These are phyloP conservation scores for Notoglanidium macrostoma DNA, from an alignment of 2,797 vertebrate genomes.

Conservation along the genomic window DNA sequence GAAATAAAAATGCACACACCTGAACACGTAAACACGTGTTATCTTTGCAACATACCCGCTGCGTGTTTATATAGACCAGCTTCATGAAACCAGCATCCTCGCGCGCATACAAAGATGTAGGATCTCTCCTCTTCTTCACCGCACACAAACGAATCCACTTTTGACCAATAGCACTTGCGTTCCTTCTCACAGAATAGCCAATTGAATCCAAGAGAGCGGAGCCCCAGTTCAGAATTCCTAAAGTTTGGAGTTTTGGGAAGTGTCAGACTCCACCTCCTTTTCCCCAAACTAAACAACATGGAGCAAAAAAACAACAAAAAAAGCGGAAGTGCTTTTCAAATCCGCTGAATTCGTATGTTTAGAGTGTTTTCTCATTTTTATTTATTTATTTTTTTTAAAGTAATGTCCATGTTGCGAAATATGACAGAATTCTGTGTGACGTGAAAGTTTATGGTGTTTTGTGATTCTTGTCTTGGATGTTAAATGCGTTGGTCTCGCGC, in stretches of 20 bases:
- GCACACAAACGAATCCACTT: not conserved
- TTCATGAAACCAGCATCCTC: not conserved
- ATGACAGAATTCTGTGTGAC: not conserved
- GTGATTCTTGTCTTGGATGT: not conserved
- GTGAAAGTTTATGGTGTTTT: not conserved
- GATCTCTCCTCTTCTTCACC: not conserved
- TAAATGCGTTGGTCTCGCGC: constrained; percentile 3
- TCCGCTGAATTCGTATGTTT: not conserved
- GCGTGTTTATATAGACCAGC: not conserved
- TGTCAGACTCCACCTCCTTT: not conserved
- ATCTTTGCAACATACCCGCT: not conserved
- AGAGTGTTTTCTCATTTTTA: not conserved
- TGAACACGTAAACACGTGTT: not conserved
- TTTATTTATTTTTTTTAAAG: not conserved
- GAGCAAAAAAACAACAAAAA: not conserved
- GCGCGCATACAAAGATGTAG: not conserved
- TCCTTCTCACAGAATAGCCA: not conserved
- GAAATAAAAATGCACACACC: not conserved
- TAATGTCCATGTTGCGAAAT: not conserved
- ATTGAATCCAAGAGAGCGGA: not conserved
- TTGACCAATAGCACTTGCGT: not conserved
- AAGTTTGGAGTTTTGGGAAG: constrained; percentile 3
- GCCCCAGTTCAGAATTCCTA: not conserved
- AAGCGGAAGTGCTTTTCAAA: constrained; percentile 15
- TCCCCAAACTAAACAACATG: constrained; percentile 9